Conservation (phyloP, 2,888 invertebrate genomes). For the Luffia ferchaultella region DNA sequence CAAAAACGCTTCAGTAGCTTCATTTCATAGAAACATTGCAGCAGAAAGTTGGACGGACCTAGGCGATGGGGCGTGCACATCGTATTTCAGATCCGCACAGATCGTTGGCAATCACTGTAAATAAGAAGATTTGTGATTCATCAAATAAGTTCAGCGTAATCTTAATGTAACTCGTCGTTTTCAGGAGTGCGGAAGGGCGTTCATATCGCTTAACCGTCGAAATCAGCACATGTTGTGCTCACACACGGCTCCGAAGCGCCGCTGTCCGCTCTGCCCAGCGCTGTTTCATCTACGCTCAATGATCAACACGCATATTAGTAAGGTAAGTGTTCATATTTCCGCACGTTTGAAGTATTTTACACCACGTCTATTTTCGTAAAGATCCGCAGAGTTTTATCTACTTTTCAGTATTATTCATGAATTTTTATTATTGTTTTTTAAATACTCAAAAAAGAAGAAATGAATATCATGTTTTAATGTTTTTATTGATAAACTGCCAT, state of each 20-base stretch:
- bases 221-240: conserved; percentile 50
- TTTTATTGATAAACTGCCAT: too few species aligned
- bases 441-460: not conserved
- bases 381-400: too few species aligned
- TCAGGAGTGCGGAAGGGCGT: conserved; percentile 16
- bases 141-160: too few species aligned
- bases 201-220: conserved; percentile 45
- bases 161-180: too few species aligned
- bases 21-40: too few species aligned
- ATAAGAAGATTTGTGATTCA: too few species aligned
- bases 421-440: not conserved
- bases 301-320: conserved; percentile 54
- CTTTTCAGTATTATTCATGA: not conserved
- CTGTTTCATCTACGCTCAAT: conserved; percentile 53
- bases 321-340: conserved; percentile 24
- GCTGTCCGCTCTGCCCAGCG: conserved; percentile 54
- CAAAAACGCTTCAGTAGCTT: too few species aligned
- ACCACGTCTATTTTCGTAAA: not conserved
- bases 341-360: not conserved
- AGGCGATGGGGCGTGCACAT: too few species aligned
- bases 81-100: too few species aligned
- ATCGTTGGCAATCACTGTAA: too few species aligned
- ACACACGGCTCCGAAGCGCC: conserved; percentile 42
- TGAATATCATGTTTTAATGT: not conserved
- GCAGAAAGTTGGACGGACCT: too few species aligned